Percentiles rank a stretch among this genome's conserved stretches.
Conservation (phyloP, 2,888 invertebrate genomes). For the Pollenia labialis region DNA sequence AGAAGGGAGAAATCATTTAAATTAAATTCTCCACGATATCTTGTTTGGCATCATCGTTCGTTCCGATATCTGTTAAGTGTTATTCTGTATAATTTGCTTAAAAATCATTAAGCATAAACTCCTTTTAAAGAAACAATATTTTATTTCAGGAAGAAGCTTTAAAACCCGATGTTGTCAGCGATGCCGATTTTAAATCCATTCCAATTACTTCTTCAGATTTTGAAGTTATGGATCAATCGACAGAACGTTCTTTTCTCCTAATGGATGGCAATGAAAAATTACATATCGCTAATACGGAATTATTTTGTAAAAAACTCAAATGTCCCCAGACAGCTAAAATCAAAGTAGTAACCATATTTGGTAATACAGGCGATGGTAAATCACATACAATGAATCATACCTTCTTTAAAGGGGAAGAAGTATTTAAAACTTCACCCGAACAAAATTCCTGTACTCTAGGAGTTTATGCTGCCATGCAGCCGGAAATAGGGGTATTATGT, state of each 20-base stretch:
- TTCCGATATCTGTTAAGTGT: too few relatives aligned
- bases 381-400: slow-evolving; percentile 91
- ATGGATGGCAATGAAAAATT: slow-evolving; percentile 87
- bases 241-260: slow-evolving; percentile 84
- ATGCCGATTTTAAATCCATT: slow-evolving; percentile 81
- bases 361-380: slow-evolving; percentile 93
- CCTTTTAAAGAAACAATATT: neutral
- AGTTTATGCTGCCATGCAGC: slow-evolving; percentile 91
- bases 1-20: too few relatives aligned
- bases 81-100: too few relatives aligned
- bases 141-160: slow-evolving; percentile 78
- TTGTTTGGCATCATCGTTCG: too few relatives aligned
- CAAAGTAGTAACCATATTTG: slow-evolving; percentile 93
- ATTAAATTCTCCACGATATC: too few relatives aligned
- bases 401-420: slow-evolving; percentile 87
- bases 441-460: slow-evolving; percentile 91
- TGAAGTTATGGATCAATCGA: slow-evolving; percentile 75
- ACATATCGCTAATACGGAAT: slow-evolving; percentile 85
- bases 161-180: slow-evolving; percentile 78
- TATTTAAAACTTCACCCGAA: slow-evolving; percentile 83
- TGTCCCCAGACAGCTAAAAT: slow-evolving; percentile 85
- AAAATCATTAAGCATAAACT: neutral
- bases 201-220: slow-evolving; percentile 78
- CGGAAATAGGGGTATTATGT: slow-evolving; percentile 87
- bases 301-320: slow-evolving; percentile 84